These are phyloP conservation scores for Tenebrio molitor DNA, from an alignment of 1,140 invertebrate species.

Conservation along the genomic window DNA sequence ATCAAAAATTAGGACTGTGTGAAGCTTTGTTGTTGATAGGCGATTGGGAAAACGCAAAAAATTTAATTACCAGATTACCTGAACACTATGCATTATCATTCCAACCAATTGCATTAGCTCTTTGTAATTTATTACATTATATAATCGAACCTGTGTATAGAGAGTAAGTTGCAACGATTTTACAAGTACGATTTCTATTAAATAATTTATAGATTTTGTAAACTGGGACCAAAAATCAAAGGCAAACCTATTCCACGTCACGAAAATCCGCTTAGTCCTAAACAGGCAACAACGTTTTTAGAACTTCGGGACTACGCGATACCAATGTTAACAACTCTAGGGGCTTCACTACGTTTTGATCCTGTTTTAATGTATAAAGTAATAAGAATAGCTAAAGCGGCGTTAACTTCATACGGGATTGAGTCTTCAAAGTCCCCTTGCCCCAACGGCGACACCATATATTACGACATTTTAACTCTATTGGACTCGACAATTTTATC, in stretches of 20 bases:
- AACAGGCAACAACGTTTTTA: conserved; percentile 73
- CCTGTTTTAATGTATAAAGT: conserved; percentile 92
- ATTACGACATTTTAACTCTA: conserved; percentile 87
- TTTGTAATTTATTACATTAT: conserved; percentile 87
- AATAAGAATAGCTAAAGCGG: conserved; percentile 74
- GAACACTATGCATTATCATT: conserved; percentile 85
- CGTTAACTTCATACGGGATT: conserved; percentile 61
- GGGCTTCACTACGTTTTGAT: conserved; percentile 90
- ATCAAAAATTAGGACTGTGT: conserved; percentile 95
- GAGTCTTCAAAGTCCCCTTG: conserved; percentile 58
- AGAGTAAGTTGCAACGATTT: conserved; percentile 70
- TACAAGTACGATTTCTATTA: conserved; percentile 8
- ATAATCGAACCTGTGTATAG: conserved; percentile 92
- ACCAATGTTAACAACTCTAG: conserved; percentile 89
- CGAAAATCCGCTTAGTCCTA: conserved; percentile 74
- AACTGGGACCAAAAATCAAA: conserved; percentile 78
- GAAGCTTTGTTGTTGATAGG: conserved; percentile 91
- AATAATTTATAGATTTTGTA: conserved; percentile 73
- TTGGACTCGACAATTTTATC: conserved; percentile 92
- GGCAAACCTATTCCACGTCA: conserved; percentile 72
- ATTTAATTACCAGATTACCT: conserved; percentile 85
- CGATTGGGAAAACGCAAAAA: conserved; percentile 89
- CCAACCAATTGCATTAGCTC: conserved; percentile 81
- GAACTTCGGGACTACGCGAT: conserved; percentile 85
- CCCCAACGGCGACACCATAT: conserved; percentile 69